A percentile compares a stretch with the other conserved stretches of the same genome.
phyloP scores from a whole-genome alignment of 2,113 vertebrate species.

The Nothobranchius furzeri region DNA sequence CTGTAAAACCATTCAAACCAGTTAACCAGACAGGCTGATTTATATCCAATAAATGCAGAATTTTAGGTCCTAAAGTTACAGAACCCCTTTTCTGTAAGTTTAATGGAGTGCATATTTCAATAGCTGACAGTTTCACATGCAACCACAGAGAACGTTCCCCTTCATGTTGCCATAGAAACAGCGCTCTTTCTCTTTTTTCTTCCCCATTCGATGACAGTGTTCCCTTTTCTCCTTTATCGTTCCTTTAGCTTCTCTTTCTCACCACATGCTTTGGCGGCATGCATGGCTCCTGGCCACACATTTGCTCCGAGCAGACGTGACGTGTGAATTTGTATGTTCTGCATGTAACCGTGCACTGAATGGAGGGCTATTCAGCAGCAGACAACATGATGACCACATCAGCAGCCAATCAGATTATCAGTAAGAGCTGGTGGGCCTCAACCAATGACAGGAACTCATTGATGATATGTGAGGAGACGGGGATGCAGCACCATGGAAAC shows the following conservation, averaged over 20 bases:
- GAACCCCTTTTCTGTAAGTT: neutral
- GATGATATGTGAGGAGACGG: conserved; percentile 43
- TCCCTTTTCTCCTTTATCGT: neutral
- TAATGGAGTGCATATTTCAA: conserved; percentile 17
- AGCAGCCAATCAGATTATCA: conserved; percentile 66
- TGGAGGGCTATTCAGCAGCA: conserved; percentile 13
- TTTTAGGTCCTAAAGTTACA: neutral
- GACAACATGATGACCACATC: conserved; percentile 74
- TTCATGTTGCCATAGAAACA: conserved; percentile 73
- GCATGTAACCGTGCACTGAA: conserved; percentile 5
- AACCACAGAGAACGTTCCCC: conserved; percentile 32
- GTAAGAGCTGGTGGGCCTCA: conserved; percentile 36
- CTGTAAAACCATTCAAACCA: neutral
- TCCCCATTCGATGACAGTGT: neutral
- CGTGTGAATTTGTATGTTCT: neutral
- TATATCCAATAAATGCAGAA: too few species aligned
- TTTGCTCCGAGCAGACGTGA: neutral
- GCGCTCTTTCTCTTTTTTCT: conserved; percentile 25
- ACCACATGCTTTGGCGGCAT: neutral
- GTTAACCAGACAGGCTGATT: too few species aligned
- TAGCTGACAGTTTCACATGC: conserved; percentile 22
- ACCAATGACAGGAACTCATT: conserved; percentile 48
- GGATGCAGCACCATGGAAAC: conserved; percentile 67
- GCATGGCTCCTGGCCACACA: neutral
- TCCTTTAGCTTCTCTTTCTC: neutral